A percentile compares a stretch with the other conserved stretches of the same genome.
These are phyloP conservation scores for Exaiptasia diaphana DNA, from an alignment of 64 coral and sea anemone genomes.

Conservation along the genomic window DNA sequence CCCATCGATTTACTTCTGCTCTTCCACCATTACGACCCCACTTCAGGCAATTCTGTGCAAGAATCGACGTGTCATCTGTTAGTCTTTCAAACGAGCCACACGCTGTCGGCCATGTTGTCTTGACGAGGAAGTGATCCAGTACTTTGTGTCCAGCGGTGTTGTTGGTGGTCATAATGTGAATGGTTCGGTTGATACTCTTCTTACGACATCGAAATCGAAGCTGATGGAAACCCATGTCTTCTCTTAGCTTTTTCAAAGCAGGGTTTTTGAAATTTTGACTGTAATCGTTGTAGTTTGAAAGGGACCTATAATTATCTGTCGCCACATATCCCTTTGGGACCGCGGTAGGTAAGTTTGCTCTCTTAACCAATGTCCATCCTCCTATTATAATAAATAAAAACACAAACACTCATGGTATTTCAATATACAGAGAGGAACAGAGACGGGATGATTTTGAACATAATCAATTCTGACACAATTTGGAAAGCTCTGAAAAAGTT, in stretches of 20 bases:
- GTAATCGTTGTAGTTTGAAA: conserved; percentile 39
- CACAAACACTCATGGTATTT: too few species aligned
- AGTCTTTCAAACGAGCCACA: conserved; percentile 52
- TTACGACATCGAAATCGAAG: conserved; percentile 45
- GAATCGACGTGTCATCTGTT: conserved; percentile 42
- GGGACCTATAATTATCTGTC: conserved; percentile 25
- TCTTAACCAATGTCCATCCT: conserved; percentile 60
- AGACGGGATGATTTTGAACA: too few species aligned
- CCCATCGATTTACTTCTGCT: conserved; percentile 23
- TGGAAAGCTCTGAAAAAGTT: too few species aligned
- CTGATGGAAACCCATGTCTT: conserved; percentile 52
- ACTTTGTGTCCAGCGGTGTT: conserved; percentile 18
- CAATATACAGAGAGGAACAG: too few species aligned
- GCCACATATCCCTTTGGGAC: background rate
- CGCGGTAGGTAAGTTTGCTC: background rate
- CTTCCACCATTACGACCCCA: conserved; percentile 30
- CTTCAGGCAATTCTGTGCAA: conserved; percentile 46
- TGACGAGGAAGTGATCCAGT: conserved; percentile 2
- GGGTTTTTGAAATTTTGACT: background rate
- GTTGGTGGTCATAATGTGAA: conserved; percentile 75
- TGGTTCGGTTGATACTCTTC: conserved; percentile 46
- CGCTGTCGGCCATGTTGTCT: background rate
- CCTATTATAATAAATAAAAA: conserved; percentile 32
- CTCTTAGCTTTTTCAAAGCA: conserved; percentile 30
- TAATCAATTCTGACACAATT: too few species aligned